Conservation (phyloP, 2,888 invertebrate species). For the Caradrina clavipalpis region DNA sequence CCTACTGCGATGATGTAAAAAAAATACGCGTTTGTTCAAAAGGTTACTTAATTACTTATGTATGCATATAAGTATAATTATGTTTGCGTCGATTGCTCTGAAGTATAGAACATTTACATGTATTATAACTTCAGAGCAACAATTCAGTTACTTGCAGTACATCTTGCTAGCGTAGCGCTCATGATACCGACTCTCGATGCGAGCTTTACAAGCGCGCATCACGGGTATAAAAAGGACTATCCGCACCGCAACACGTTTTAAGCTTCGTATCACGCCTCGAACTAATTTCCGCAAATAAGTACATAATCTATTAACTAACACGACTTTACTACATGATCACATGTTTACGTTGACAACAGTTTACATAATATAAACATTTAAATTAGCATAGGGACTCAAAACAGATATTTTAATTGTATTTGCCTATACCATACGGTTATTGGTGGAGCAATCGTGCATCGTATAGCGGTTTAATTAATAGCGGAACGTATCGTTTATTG, state of each 20-base stretch:
- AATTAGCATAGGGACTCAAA: constrained; percentile 33
- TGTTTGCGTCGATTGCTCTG: no score
- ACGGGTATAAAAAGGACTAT: background rate
- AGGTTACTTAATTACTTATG: no score
- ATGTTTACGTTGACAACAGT: constrained; percentile 9
- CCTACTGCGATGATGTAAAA: no score
- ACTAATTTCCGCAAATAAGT: background rate
- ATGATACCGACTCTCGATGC: background rate
- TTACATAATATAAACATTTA: constrained; percentile 30
- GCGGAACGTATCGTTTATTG: constrained; percentile 80
- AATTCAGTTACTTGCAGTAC: no score
- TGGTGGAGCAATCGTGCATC: constrained; percentile 62
- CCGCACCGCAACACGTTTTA: background rate
- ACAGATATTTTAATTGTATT: constrained; percentile 57
- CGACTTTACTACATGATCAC: constrained; percentile 7
- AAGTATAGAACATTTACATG: no score
- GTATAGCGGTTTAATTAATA: constrained; percentile 81
- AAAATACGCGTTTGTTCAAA: no score
- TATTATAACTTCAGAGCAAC: no score
- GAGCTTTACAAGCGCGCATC: background rate
- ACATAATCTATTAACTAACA: constrained; percentile 18
- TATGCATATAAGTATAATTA: no score
- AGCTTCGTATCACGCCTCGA: background rate
- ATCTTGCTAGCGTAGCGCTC: background rate
- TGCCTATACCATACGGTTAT: constrained; percentile 49